A percentile compares a stretch with the other conserved stretches of the same genome.
Conservation (phyloP, 2,888 invertebrate species). For the Pterostichus madidus region DNA sequence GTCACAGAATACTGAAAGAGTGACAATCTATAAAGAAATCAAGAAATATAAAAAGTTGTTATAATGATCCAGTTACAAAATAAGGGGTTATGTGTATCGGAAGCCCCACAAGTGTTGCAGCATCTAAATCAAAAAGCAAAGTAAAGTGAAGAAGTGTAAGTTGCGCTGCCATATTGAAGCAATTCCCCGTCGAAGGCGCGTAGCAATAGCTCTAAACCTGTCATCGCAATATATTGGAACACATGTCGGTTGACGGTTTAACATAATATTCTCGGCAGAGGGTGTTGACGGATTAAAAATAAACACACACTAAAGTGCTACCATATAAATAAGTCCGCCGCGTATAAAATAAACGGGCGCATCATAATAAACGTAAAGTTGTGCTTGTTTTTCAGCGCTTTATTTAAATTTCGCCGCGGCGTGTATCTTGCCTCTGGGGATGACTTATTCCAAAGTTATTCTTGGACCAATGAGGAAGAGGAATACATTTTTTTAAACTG, state of each 20-base stretch:
- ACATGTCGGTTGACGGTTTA: slow-evolving; percentile 65
- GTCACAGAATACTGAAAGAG: too few relatives aligned
- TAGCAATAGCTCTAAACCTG: slow-evolving; percentile 50
- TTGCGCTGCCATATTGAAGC: slow-evolving; percentile 56
- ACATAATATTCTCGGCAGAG: slow-evolving; percentile 66
- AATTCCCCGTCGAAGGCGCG: slow-evolving; percentile 51
- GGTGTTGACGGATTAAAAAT: slow-evolving; percentile 66
- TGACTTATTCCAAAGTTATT: slow-evolving; percentile 50
- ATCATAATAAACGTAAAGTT: slow-evolving; percentile 48
- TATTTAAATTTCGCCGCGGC: slow-evolving; percentile 45
- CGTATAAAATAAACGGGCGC: slow-evolving; percentile 37
- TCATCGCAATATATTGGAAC: slow-evolving; percentile 66
- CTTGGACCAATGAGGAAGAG: slow-evolving; percentile 50
- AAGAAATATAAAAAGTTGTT: too few relatives aligned
- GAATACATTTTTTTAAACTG: slow-evolving; percentile 3
- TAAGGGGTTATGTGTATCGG: too few relatives aligned
- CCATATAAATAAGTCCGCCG: slow-evolving; percentile 56
- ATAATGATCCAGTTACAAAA: too few relatives aligned
- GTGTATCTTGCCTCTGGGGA: slow-evolving; percentile 15
- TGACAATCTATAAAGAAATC: too few relatives aligned
- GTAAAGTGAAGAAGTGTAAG: slow-evolving; percentile 30
- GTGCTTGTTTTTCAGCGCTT: slow-evolving; percentile 47
- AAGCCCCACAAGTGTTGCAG: not conserved
- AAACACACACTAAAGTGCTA: slow-evolving; percentile 64
- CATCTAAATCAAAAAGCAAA: slow-evolving; percentile 20